Evolutionary conservation across 2,888 invertebrate species (phyloP).

Genomic region (Dryomyza anilis): DNA sequence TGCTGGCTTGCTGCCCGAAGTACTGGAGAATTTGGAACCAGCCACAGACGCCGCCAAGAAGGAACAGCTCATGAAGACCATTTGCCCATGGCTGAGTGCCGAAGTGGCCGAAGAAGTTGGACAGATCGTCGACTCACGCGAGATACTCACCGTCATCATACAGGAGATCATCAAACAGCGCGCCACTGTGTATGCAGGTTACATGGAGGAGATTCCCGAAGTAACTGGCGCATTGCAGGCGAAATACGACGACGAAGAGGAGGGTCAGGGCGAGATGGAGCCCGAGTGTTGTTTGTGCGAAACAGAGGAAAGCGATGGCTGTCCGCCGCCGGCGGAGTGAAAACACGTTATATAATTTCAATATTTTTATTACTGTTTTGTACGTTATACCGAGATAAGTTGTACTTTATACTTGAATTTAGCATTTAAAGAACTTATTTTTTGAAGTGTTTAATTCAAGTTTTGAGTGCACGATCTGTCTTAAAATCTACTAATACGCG

Average conservation of each 20-base stretch:
- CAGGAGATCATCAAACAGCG: constrained; percentile 78
- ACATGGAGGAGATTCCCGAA: constrained; percentile 39
- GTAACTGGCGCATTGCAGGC: constrained; percentile 18
- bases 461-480: too few relatives aligned
- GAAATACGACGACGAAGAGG: constrained; percentile 28
- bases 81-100: constrained; percentile 79
- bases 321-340: background rate
- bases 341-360: too few relatives aligned
- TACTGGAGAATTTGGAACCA: constrained; percentile 74
- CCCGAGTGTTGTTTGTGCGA: constrained; percentile 45
- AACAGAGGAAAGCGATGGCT: constrained; percentile 33
- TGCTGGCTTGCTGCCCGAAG: constrained; percentile 82
- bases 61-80: constrained; percentile 72
- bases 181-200: constrained; percentile 62
- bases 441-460: too few relatives aligned
- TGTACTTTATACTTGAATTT: too few relatives aligned
- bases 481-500: too few relatives aligned
- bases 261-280: constrained; percentile 32
- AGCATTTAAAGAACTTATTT: too few relatives aligned
- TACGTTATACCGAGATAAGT: too few relatives aligned
- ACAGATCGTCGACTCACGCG: constrained; percentile 78
- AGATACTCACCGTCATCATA: constrained; percentile 80
- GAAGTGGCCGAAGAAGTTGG: constrained; percentile 83
- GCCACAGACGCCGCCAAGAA: constrained; percentile 57
- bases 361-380: too few relatives aligned